phyloP scores from a whole-genome alignment of 1,140 invertebrate genomes.

The Drosophila novamexicana region DNA sequence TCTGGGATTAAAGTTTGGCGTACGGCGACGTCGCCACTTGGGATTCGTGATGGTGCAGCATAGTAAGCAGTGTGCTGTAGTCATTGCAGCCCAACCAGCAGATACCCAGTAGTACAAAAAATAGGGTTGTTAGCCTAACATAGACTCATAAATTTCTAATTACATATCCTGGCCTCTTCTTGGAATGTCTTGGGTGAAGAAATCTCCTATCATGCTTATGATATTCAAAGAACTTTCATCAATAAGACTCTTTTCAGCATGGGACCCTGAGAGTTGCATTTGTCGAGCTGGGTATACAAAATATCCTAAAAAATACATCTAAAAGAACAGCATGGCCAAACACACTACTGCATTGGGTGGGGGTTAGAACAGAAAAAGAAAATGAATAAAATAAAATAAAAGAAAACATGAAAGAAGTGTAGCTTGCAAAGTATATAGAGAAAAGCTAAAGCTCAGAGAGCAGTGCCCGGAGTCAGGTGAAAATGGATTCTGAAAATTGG shows the following conservation, averaged over 20 bases:
- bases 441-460: slow-evolving; percentile 42
- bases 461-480: slow-evolving; percentile 62
- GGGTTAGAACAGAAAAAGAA: slow-evolving; percentile 28
- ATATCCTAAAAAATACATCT: slow-evolving; percentile 31
- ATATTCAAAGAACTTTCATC: too few species aligned
- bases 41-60: slow-evolving; percentile 16
- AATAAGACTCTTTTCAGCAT: too few species aligned
- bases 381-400: slow-evolving; percentile 43
- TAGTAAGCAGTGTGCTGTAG: not conserved
- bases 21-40: slow-evolving; percentile 36
- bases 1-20: slow-evolving; percentile 36
- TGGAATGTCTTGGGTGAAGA: too few species aligned
- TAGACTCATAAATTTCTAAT: too few species aligned
- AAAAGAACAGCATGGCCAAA: slow-evolving; percentile 25
- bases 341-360: slow-evolving; percentile 3
- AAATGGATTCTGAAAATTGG: slow-evolving; percentile 83
- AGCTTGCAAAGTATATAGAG: slow-evolving; percentile 22
- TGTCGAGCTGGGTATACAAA: slow-evolving; percentile 10
- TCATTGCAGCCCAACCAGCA: not conserved
- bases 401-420: slow-evolving; percentile 47
- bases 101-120: slow-evolving; percentile 1
- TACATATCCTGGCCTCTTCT: too few species aligned
- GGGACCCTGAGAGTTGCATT: not conserved
- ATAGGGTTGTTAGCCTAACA: not conserved
- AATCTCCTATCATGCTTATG: too few species aligned